Percentiles rank a stretch among this genome's conserved stretches.
phyloP scores from a whole-genome alignment of 2,888 invertebrate genomes.

The Synergus itoensis region DNA sequence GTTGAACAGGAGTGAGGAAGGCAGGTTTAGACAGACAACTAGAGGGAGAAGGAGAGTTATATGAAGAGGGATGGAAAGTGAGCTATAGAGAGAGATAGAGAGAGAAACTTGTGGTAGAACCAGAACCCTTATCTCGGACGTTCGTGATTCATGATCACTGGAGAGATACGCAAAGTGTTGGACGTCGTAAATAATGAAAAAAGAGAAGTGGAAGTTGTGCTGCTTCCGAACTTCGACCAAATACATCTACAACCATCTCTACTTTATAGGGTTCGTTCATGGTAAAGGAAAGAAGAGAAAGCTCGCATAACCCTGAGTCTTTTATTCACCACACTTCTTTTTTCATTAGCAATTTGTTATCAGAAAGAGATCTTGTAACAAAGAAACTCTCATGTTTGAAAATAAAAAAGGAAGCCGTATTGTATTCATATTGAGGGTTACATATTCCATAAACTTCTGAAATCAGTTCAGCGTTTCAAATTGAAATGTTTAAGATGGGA shows the following conservation, averaged over 20 bases:
- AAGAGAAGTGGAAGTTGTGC: constrained; percentile 15
- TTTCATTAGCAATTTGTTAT: background rate
- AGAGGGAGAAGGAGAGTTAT: background rate
- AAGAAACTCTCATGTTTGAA: background rate
- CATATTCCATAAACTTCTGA: background rate
- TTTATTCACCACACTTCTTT: background rate
- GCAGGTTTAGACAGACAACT: constrained; percentile 29
- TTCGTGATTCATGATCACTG: constrained; percentile 51
- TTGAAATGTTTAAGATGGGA: background rate
- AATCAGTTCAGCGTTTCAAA: background rate
- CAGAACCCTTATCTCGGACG: constrained; percentile 39
- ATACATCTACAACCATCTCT: constrained; percentile 3
- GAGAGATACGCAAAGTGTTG: constrained; percentile 50
- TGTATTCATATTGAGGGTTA: background rate
- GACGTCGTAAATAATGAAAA: constrained; percentile 49
- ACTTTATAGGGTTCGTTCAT: background rate
- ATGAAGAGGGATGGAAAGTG: background rate
- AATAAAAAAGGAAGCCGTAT: background rate
- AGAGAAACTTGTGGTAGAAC: constrained; percentile 21
- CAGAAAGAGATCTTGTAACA: no score
- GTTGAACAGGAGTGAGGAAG: constrained; percentile 7
- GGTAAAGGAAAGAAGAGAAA: background rate
- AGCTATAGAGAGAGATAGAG: constrained; percentile 25
- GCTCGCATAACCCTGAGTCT: background rate
- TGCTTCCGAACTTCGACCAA: constrained; percentile 16